These are phyloP conservation scores for Drosophila nigricruria DNA, from an alignment of 2,888 invertebrate species.

Conservation along the genomic window DNA sequence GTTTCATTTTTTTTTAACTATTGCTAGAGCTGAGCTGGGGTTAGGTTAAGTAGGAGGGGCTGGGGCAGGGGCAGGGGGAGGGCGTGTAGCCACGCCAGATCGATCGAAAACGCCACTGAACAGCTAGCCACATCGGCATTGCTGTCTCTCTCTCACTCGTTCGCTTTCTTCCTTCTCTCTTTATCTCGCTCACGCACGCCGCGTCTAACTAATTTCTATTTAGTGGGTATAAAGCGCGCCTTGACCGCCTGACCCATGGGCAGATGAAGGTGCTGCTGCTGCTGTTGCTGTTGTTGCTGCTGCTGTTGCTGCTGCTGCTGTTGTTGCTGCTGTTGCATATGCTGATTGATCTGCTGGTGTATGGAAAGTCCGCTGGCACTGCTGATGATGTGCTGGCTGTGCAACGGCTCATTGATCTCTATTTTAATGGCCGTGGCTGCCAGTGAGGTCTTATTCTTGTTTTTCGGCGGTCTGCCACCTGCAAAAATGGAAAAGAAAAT, in stretches of 20 bases:
- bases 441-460: constrained; percentile 81
- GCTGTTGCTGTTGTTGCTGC: constrained; percentile 72
- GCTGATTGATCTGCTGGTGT: constrained; percentile 83
- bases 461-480: constrained; percentile 85
- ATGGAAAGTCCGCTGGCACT: constrained; percentile 83
- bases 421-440: constrained; percentile 83
- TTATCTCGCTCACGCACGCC: constrained; percentile 7
- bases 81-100: constrained; percentile 27
- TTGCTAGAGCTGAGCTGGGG: constrained; percentile 26
- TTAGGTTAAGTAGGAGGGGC: background rate
- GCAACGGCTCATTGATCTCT: constrained; percentile 83
- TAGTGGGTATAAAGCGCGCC: constrained; percentile 84
- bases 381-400: constrained; percentile 83
- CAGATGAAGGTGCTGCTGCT: constrained; percentile 75
- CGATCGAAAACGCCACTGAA: constrained; percentile 39
- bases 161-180: constrained; percentile 4
- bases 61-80: background rate
- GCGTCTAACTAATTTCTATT: constrained; percentile 62
- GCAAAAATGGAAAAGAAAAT: background rate
- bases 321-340: constrained; percentile 78
- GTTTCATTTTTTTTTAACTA: constrained; percentile 31
- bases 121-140: background rate
- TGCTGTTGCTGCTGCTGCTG: constrained; percentile 77
- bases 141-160: constrained; percentile 6
- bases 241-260: constrained; percentile 82